Conservation (phyloP, 1,140 invertebrate species). For the Calliopsis andreniformis region DNA sequence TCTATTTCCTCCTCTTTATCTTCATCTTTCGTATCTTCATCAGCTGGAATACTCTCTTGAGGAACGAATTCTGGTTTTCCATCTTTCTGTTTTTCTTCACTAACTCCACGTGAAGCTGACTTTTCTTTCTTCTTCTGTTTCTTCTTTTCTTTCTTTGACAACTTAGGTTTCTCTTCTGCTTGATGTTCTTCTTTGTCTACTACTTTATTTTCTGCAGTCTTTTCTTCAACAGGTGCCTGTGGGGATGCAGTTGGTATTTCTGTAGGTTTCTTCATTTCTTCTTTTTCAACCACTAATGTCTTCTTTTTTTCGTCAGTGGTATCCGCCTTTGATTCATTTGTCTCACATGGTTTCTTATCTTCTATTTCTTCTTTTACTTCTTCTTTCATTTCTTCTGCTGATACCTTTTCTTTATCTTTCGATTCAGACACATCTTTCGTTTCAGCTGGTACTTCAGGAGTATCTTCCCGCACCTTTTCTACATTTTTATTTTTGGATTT, state of each 20-base stretch:
- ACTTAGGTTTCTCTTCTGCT: conserved; percentile 22
- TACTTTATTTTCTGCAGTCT: background rate
- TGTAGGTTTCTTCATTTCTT: conserved; percentile 29
- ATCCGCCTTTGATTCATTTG: background rate
- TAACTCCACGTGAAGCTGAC: background rate
- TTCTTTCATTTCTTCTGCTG: background rate
- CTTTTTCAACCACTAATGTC: background rate
- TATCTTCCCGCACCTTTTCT: conserved; percentile 14
- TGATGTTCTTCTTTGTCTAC: background rate
- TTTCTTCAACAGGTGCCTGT: background rate
- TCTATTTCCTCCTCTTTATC: background rate
- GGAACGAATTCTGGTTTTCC: background rate
- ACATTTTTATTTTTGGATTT: conserved; percentile 41
- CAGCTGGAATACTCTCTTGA: background rate
- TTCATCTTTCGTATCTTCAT: background rate
- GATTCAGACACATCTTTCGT: background rate
- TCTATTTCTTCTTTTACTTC: background rate
- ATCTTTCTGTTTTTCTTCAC: conserved; percentile 19
- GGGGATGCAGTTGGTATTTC: conserved; percentile 5
- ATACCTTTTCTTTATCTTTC: background rate
- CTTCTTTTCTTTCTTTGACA: conserved; percentile 33
- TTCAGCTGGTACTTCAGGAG: background rate
- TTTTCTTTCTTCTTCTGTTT: conserved; percentile 49
- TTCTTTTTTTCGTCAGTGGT: background rate
- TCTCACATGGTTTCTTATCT: background rate